A percentile compares a stretch with the other conserved stretches of the same genome.
phyloP scores from a whole-genome alignment of 1,140 invertebrate species.

The Drosophila orosa region DNA sequence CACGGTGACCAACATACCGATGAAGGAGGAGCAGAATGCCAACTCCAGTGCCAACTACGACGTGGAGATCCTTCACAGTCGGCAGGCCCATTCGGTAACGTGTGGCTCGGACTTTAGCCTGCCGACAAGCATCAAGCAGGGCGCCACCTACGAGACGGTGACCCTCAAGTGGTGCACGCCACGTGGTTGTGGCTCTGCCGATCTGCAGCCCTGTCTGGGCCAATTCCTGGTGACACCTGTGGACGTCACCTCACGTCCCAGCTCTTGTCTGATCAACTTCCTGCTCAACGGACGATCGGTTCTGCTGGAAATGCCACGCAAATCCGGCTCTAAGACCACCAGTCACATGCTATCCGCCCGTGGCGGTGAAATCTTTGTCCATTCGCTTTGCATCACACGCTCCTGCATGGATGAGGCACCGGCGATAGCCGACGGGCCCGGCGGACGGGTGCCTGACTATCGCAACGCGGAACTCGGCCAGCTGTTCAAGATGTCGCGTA shows the following conservation, averaged over 20 bases:
- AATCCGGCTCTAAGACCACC: slow-evolving; percentile 93
- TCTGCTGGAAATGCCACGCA: slow-evolving; percentile 96
- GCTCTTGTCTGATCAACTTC: slow-evolving; percentile 98
- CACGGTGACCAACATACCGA: slow-evolving; percentile 98
- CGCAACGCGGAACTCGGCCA: slow-evolving; percentile 93
- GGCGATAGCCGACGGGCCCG: slow-evolving; percentile 96
- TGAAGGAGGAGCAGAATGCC: slow-evolving; percentile 99
- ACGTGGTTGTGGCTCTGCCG: slow-evolving; percentile 90
- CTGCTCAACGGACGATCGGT: slow-evolving; percentile 96
- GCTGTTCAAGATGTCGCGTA: slow-evolving; percentile 93
- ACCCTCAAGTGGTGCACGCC: slow-evolving; percentile 98
- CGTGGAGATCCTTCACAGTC: slow-evolving; percentile 96
- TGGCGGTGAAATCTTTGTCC: slow-evolving; percentile 98
- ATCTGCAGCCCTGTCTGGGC: slow-evolving; percentile 91
- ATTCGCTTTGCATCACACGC: slow-evolving; percentile 93
- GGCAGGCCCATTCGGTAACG: slow-evolving; percentile 92
- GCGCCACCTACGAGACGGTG: slow-evolving; percentile 88
- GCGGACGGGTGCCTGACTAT: slow-evolving; percentile 97
- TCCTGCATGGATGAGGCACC: slow-evolving; percentile 97
- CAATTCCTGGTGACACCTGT: slow-evolving; percentile 97
- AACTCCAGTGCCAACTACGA: slow-evolving; percentile 99
- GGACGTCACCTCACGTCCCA: slow-evolving; percentile 97
- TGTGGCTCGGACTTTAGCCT: slow-evolving; percentile 86
- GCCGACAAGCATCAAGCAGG: slow-evolving; percentile 85
- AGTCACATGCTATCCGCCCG: slow-evolving; percentile 97